Evolutionary conservation across 2,888 invertebrate genomes (phyloP).

Genomic region (Byasa hedistus): DNA sequence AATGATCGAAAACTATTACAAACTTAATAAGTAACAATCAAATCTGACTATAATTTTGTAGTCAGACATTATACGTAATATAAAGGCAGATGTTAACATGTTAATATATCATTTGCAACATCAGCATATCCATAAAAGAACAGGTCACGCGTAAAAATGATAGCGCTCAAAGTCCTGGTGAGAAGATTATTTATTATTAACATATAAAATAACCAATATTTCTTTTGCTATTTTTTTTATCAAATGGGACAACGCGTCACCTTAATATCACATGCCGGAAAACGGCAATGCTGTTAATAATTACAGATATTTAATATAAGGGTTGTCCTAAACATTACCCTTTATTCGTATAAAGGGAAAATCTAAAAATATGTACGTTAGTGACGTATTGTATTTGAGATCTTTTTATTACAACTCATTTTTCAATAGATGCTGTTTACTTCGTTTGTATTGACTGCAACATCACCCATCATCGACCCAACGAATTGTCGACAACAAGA

Average conservation of each 20-base stretch:
- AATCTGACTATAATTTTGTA: neutral
- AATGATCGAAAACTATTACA: neutral
- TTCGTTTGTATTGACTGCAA: neutral
- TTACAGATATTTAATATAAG: too few species aligned
- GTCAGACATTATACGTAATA: neutral
- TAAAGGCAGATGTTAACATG: neutral
- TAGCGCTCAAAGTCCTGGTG: conserved; percentile 15
- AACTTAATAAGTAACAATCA: neutral
- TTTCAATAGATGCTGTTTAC: conserved; percentile 18
- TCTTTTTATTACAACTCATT: neutral
- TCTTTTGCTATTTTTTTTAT: too few species aligned
- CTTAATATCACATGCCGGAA: too few species aligned
- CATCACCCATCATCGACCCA: conserved; percentile 4
- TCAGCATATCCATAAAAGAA: neutral
- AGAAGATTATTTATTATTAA: conserved; percentile 1
- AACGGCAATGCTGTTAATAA: too few species aligned
- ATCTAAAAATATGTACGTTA: neutral
- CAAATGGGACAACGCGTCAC: too few species aligned
- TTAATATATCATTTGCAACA: neutral
- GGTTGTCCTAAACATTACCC: too few species aligned
- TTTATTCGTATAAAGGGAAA: too few species aligned
- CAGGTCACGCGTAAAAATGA: neutral
- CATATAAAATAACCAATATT: too few species aligned
- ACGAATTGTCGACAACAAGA: neutral
- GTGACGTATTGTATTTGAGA: neutral